Conservation (phyloP, 2,888 invertebrate species). For the Galeruca laticollis region DNA sequence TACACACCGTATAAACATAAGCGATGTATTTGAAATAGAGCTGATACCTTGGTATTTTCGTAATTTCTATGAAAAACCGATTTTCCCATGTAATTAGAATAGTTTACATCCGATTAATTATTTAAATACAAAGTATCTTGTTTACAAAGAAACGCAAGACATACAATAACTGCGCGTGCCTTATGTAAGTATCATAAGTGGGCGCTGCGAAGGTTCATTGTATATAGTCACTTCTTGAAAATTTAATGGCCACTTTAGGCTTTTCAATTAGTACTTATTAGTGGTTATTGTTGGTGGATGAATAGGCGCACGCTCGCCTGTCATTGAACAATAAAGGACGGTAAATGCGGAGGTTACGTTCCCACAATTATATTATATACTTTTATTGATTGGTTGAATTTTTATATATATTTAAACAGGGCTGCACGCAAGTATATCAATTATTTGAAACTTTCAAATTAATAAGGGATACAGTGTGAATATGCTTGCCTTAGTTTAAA, state of each 20-base stretch:
- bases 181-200: slow-evolving; percentile 46
- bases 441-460: too few relatives aligned
- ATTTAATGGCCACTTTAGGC: slow-evolving; percentile 52
- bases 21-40: too few relatives aligned
- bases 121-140: slow-evolving; percentile 14
- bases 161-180: slow-evolving; percentile 23
- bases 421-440: too few relatives aligned
- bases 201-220: slow-evolving; percentile 37
- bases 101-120: not conserved
- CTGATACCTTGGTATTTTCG: too few relatives aligned
- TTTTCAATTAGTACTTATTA: slow-evolving; percentile 49
- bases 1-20: too few relatives aligned
- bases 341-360: slow-evolving; percentile 7
- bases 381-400: not conserved
- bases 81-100: slow-evolving; percentile 23
- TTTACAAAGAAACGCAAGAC: slow-evolving; percentile 11
- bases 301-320: slow-evolving; percentile 19
- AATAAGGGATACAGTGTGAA: too few relatives aligned
- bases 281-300: slow-evolving; percentile 45
- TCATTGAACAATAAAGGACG: slow-evolving; percentile 14
- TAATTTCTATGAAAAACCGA: too few relatives aligned
- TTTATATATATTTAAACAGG: too few relatives aligned
- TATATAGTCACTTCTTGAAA: slow-evolving; percentile 47
- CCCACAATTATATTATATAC: slow-evolving; percentile 14
- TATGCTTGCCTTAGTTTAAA: too few relatives aligned